Percentiles rank a stretch among this genome's conserved stretches.
Conservation (phyloP, 2,888 invertebrate species). For the Leuctra nigra region DNA sequence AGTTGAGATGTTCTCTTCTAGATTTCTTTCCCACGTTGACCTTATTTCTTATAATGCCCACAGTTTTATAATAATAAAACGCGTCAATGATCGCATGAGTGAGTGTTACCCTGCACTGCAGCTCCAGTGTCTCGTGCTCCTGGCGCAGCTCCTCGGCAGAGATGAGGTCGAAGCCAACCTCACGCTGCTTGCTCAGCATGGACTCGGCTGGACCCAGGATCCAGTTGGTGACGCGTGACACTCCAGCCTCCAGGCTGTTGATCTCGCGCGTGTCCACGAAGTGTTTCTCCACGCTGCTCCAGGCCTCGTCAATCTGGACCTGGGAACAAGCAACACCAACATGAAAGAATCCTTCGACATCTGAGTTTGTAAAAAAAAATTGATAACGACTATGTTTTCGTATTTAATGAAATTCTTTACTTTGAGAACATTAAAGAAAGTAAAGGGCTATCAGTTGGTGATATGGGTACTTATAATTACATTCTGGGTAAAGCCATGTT, state of each 20-base stretch:
- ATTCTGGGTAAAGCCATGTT: too few species aligned
- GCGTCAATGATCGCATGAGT: too few species aligned
- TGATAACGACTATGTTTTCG: too few species aligned
- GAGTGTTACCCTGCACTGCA: conserved; percentile 58
- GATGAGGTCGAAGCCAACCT: conserved; percentile 64
- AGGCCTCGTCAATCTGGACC: conserved; percentile 51
- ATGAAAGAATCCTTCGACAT: neutral
- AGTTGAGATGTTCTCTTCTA: too few species aligned
- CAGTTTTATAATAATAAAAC: too few species aligned
- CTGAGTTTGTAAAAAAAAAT: neutral
- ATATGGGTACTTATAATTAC: too few species aligned
- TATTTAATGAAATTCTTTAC: too few species aligned
- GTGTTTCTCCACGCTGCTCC: conserved; percentile 52
- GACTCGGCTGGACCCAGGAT: conserved; percentile 69
- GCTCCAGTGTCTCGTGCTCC: conserved; percentile 66
- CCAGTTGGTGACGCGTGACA: conserved; percentile 69
- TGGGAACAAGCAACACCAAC: conserved; percentile 27
- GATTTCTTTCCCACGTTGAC: too few species aligned
- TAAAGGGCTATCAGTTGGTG: too few species aligned
- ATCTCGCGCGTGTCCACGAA: conserved; percentile 48
- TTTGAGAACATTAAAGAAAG: too few species aligned
- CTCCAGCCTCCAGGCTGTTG: conserved; percentile 50
- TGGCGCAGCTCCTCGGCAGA: conserved; percentile 65
- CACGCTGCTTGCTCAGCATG: conserved; percentile 60
- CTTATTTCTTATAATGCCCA: too few species aligned